Base-by-base conservation (phyloP, 2,113 vertebrate genomes). In the Centrocercus urophasianus region DNA sequence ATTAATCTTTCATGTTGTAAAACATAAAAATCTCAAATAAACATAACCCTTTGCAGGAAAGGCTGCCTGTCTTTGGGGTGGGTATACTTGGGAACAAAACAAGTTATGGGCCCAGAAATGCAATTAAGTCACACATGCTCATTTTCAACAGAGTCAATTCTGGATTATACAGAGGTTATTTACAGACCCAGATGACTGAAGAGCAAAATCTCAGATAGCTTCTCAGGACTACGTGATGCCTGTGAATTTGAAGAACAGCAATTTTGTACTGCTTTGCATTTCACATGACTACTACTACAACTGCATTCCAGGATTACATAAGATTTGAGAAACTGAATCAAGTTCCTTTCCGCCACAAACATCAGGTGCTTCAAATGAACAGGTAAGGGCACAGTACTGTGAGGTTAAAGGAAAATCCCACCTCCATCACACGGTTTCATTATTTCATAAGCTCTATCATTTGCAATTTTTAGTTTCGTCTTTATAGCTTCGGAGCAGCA, bases 261-360 rank as follows among this genome's bases (percentile, higher is more conserved):
- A 28, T 67, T 70, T 34, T 40, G 40, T 14, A 10, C 57, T 18
- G 32, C 74, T 95, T 81, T 92, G 63, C 45, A 40, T 52, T 93
- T 88, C 83, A 87, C 2, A 2, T 80, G 79, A 89, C 72, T 67
- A 54, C 54, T 27, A 75, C 54, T 32, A 45, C 38, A 71, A 65
- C 85, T 77, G 42, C 82, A 89, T 89, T 93, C 64, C 75, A 88
- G 27, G 61, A 71, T 84, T 93, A 93, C 47, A 10, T 83, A 91
- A 93, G 56, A 83, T 77, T 67, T 87, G 50, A 25, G 63, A 65
- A 92, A 90, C 40, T 59, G 40, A 84, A 89, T 40, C 27, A 66
- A 91, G 34, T 27, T 86, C 85, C 74, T 76, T 94, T 86, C 66
- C 38, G 11, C 10, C 43, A 64, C 15, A 83, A 81, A 57, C 64